Percentiles rank a stretch among this genome's conserved stretches.
Conservation (phyloP, 2,888 invertebrate species). For the Trimorus sp. region DNA sequence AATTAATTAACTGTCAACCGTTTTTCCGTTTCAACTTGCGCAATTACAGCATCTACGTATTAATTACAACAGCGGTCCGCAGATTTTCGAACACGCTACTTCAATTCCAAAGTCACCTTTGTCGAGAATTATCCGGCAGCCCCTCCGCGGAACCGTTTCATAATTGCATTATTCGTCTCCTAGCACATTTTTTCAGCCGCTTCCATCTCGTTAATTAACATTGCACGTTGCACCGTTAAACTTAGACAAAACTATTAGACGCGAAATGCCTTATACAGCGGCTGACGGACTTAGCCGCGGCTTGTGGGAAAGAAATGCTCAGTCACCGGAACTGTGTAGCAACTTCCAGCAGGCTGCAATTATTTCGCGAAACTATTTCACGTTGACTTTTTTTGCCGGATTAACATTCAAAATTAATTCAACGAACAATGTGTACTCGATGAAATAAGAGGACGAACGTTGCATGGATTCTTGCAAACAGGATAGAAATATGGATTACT, state of each 20-base stretch:
- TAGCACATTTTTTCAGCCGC: slow-evolving; percentile 19
- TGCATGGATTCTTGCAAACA: too few relatives aligned
- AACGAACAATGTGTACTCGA: background rate
- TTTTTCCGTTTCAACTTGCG: too few relatives aligned
- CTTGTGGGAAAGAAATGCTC: slow-evolving; percentile 55
- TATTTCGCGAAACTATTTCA: slow-evolving; percentile 48
- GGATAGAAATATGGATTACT: too few relatives aligned
- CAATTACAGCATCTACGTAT: too few relatives aligned
- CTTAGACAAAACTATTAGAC: slow-evolving; percentile 51
- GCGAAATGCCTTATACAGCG: slow-evolving; percentile 47
- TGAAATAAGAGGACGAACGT: too few relatives aligned
- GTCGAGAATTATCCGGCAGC: background rate
- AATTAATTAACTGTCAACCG: too few relatives aligned
- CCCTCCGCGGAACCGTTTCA: slow-evolving; percentile 17
- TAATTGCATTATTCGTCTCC: slow-evolving; percentile 36
- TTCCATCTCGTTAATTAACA: slow-evolving; percentile 48
- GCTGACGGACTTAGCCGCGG: slow-evolving; percentile 39
- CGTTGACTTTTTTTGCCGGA: slow-evolving; percentile 21
- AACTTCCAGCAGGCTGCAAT: slow-evolving; percentile 46
- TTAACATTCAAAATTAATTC: slow-evolving; percentile 22
- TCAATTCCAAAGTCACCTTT: slow-evolving; percentile 1
- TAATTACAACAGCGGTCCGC: too few relatives aligned
- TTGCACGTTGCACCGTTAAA: slow-evolving; percentile 54
- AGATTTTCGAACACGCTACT: background rate
- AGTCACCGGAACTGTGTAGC: slow-evolving; percentile 51